Base-by-base conservation (phyloP, 2,113 vertebrate species). In the Orientallactaga bullata region DNA sequence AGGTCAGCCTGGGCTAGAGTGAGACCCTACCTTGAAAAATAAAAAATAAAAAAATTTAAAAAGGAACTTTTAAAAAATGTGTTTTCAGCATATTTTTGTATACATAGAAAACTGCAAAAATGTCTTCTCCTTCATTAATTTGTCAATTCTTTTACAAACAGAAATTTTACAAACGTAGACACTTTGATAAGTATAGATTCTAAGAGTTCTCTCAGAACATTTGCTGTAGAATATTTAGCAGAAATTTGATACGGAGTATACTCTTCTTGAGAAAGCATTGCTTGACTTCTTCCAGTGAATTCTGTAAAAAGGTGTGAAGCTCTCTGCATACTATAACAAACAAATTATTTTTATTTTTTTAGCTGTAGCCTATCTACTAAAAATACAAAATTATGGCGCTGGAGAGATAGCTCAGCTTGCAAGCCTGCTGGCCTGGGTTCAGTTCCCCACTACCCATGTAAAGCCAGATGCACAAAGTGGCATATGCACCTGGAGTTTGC, bases 101-200 rank as follows among this genome's bases (percentile, higher is more conserved):
- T 61, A 85, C 71, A 28, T 0, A 30, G 76, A n/a, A 81, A 71
- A 84, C 61, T 89, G 24, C 32, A 80, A 3, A 58, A 76, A 88
- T 87, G 58, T 55, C 47, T 16, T 10, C 3, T 85, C 15, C 42
- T 92, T 51, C 32, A 63, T 79, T 86, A 91, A 90, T 55, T 89
- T 93, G 93, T 58, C 42, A 55, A 55, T 26, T 66, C 18, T n/a
- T n/a, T n/a, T n/a, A n/a, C n/a, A n/a, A n/a, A n/a, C n/a, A n/a
- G n/a, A n/a, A n/a, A n/a, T 94, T 93, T 94, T 88, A 66, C 32
- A 84, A 79, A 85, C 28, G 32, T 55, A 20, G 37, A 87, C 60
- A 47, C 39, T 76, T 72, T 90, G 51, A 13, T 85, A 81, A 60
- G 8, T 89, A 5, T 12, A 91, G 32, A 66, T 61, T 71, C 81